These are phyloP conservation scores for Harmothoe impar DNA, from an alignment of 2,888 invertebrate species.

Conservation along the genomic window DNA sequence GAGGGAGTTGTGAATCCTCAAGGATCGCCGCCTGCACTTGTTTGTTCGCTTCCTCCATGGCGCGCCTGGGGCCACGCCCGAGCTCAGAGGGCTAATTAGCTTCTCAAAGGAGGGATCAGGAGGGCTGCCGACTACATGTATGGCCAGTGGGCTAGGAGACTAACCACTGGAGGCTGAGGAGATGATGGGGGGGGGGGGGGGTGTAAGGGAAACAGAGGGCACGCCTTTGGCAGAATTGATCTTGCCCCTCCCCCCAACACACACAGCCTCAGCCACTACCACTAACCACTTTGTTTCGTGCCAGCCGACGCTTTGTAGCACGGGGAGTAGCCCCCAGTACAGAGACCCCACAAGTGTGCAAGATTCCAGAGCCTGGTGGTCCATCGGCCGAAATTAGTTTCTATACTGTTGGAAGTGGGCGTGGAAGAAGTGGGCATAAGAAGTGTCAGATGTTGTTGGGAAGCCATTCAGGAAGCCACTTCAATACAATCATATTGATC, in stretches of 20 bases:
- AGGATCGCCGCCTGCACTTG: slow-evolving; percentile 48
- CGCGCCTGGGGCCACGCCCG: slow-evolving; percentile 44
- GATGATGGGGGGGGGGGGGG: background rate
- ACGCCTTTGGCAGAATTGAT: slow-evolving; percentile 1
- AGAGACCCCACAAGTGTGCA: background rate
- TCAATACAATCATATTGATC: background rate
- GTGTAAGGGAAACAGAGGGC: background rate
- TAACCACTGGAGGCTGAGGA: too few relatives aligned
- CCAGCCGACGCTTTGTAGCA: slow-evolving; percentile 2
- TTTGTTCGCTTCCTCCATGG: slow-evolving; percentile 45
- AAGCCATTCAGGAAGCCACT: background rate
- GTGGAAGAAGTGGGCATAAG: background rate
- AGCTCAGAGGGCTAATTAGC: slow-evolving; percentile 41
- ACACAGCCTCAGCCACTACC: too few relatives aligned
- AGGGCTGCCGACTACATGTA: background rate
- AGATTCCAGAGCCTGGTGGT: background rate
- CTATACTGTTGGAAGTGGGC: background rate
- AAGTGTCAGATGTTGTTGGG: background rate
- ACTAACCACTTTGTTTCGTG: slow-evolving; percentile 55
- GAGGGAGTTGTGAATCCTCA: slow-evolving; percentile 29
- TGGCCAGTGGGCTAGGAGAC: too few relatives aligned
- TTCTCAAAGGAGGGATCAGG: slow-evolving; percentile 57
- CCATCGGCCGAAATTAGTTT: background rate
- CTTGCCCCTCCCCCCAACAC: background rate
- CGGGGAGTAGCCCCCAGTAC: too few relatives aligned